A percentile compares a stretch with the other conserved stretches of the same genome.
Evolutionary conservation across 2,113 vertebrate genomes (phyloP).

Genomic region (Petroica traversi): DNA sequence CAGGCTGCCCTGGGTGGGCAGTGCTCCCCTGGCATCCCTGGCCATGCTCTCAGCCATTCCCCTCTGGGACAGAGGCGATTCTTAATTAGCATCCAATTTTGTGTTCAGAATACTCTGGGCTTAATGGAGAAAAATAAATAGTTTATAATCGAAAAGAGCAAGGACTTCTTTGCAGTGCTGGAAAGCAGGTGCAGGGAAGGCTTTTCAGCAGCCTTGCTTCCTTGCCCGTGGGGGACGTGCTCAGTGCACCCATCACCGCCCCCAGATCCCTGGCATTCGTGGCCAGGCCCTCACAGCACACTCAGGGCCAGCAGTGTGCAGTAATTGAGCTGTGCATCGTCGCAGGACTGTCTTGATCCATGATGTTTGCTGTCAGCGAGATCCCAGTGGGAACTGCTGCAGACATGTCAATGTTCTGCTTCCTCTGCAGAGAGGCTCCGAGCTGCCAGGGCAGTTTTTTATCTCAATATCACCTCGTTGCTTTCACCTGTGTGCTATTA

Average conservation of each 20-base stretch:
- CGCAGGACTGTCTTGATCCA: neutral
- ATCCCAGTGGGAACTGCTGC: neutral
- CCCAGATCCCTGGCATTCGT: neutral
- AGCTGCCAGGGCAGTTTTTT: slow-evolving; percentile 24
- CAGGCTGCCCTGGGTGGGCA: rapidly evolving
- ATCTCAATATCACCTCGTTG: neutral
- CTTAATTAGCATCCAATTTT: neutral
- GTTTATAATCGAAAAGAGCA: rapidly evolving
- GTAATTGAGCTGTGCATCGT: slow-evolving; percentile 3
- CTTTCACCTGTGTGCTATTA: slow-evolving; percentile 26
- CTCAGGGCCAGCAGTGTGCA: neutral
- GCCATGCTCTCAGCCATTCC: rapidly evolving
- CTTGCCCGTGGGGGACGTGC: rapidly evolving
- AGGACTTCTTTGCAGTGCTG: neutral
- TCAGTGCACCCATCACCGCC: neutral
- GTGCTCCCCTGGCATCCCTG: neutral
- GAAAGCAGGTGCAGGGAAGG: neutral
- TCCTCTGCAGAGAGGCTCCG: neutral
- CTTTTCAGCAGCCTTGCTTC: neutral
- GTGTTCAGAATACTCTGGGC: neutral
- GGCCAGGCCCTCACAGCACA: neutral
- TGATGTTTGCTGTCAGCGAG: slow-evolving; percentile 22
- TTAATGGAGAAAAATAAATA: rapidly evolving
- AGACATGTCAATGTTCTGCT: neutral
- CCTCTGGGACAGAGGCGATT: neutral